Evolutionary conservation across 2,797 vertebrate genomes (phyloP).

Genomic region (Lagodon rhomboides): DNA sequence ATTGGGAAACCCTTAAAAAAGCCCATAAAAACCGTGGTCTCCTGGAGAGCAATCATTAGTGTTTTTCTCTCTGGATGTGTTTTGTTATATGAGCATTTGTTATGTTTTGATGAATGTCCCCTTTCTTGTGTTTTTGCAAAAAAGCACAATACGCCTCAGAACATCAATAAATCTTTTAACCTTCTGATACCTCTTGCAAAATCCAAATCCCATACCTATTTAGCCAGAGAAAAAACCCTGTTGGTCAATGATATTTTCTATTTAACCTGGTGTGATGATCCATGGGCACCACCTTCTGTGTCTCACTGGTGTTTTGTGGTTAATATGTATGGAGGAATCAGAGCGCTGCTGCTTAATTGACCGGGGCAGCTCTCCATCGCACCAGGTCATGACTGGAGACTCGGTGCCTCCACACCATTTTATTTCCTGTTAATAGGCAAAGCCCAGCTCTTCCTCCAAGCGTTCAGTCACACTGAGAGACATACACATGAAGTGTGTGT

Average conservation of each 20-base stretch:
- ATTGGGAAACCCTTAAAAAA: neutral
- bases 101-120: constrained; percentile 58
- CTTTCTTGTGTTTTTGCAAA: constrained; percentile 56
- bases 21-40: neutral
- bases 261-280: constrained; percentile 61
- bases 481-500: constrained; percentile 27
- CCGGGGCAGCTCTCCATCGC: constrained; percentile 60
- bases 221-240: constrained; percentile 40
- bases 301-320: constrained; percentile 48
- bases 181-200: constrained; percentile 56
- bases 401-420: constrained; percentile 56
- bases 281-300: constrained; percentile 33
- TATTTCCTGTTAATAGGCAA: constrained; percentile 64
- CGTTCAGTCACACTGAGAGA: constrained; percentile 53
- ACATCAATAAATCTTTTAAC: constrained; percentile 75
- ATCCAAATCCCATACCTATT: constrained; percentile 66
- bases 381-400: constrained; percentile 64
- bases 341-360: constrained; percentile 64
- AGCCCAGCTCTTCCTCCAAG: constrained; percentile 45
- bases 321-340: constrained; percentile 69
- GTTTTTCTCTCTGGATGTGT: constrained; percentile 29
- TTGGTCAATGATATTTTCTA: constrained; percentile 63
- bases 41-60: constrained; percentile 17
- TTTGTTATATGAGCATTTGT: constrained; percentile 50
- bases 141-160: constrained; percentile 39